Evolutionary conservation across 1,140 invertebrate species (phyloP).

Genomic region (Aphelenchoides fujianensis): DNA sequence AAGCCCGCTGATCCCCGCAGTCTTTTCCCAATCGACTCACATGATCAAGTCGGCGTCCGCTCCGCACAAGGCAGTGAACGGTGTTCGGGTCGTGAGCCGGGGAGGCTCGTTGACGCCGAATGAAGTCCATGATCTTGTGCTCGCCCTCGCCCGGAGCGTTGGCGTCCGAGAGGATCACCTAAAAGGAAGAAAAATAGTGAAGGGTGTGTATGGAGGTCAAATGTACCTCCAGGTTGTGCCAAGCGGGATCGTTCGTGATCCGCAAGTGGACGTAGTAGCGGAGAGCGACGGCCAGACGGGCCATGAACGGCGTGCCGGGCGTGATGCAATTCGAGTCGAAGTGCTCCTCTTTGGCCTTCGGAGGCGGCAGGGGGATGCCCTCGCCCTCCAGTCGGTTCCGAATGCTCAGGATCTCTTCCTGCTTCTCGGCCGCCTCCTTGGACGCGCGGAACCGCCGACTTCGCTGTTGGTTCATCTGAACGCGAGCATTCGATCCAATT

Average conservation of each 20-base stretch:
- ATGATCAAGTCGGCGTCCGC: slow-evolving; percentile 98
- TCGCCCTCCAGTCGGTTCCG: slow-evolving; percentile 70
- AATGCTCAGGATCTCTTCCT: slow-evolving; percentile 71
- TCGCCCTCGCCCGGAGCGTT: slow-evolving; percentile 98
- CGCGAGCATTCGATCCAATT: neutral
- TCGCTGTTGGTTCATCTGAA: slow-evolving; percentile 96
- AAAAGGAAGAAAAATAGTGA: slow-evolving; percentile 14
- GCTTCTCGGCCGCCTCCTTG: slow-evolving; percentile 88
- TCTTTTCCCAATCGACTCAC: slow-evolving; percentile 61
- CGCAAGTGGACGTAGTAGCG: slow-evolving; percentile 93
- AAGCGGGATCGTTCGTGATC: slow-evolving; percentile 89
- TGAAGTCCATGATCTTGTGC: slow-evolving; percentile 99
- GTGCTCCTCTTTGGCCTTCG: slow-evolving; percentile 83
- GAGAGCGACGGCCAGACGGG: slow-evolving; percentile 83
- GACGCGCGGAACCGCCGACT: slow-evolving; percentile 91
- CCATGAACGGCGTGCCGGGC: slow-evolving; percentile 97
- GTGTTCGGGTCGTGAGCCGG: slow-evolving; percentile 96
- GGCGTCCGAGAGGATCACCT: slow-evolving; percentile 89
- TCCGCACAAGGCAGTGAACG: slow-evolving; percentile 91
- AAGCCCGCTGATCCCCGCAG: neutral
- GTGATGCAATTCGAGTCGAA: slow-evolving; percentile 99
- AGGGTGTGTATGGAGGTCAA: neutral
- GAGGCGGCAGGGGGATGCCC: slow-evolving; percentile 78
- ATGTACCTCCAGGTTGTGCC: slow-evolving; percentile 80
- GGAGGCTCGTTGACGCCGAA: slow-evolving; percentile 81